Evolutionary conservation across 2,888 invertebrate genomes (phyloP).

Genomic region (Cataglyphis altisquamis): DNA sequence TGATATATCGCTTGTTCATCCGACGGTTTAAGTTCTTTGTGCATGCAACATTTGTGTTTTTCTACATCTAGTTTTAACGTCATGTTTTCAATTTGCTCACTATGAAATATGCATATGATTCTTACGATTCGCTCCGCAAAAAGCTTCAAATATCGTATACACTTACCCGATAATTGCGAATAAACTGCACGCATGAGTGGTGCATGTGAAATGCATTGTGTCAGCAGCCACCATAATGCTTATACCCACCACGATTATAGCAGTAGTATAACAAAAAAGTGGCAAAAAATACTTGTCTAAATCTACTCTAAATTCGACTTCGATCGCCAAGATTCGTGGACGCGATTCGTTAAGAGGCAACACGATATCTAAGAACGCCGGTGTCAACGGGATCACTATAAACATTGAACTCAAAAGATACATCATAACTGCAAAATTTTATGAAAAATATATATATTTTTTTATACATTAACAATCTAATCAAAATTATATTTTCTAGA

Average conservation of each 20-base stretch:
- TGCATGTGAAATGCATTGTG: constrained; percentile 16
- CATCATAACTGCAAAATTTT: constrained; percentile 20
- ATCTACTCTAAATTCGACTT: constrained; percentile 11
- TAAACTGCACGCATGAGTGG: constrained; percentile 33
- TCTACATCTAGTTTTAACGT: neutral
- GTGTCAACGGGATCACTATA: constrained; percentile 2
- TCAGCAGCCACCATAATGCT: constrained; percentile 24
- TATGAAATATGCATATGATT: neutral
- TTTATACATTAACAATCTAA: neutral
- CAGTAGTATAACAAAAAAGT: neutral
- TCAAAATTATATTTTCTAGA: neutral
- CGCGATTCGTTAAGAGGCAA: constrained; percentile 35
- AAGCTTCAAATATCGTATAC: neutral
- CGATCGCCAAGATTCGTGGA: constrained; percentile 21
- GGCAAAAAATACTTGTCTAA: neutral
- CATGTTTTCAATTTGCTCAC: constrained; percentile 26
- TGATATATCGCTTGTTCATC: neutral
- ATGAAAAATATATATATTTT: neutral
- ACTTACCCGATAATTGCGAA: constrained; percentile 21
- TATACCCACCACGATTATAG: neutral
- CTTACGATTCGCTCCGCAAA: neutral
- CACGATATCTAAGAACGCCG: constrained; percentile 10
- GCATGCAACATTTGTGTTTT: too few species aligned
- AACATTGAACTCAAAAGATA: constrained; percentile 10
- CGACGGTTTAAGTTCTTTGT: neutral